Evolutionary conservation across 1,140 invertebrate species (phyloP), one percentile per base, ranked within the genome.

Genomic region (Drosophila rhopaloa): DNA sequence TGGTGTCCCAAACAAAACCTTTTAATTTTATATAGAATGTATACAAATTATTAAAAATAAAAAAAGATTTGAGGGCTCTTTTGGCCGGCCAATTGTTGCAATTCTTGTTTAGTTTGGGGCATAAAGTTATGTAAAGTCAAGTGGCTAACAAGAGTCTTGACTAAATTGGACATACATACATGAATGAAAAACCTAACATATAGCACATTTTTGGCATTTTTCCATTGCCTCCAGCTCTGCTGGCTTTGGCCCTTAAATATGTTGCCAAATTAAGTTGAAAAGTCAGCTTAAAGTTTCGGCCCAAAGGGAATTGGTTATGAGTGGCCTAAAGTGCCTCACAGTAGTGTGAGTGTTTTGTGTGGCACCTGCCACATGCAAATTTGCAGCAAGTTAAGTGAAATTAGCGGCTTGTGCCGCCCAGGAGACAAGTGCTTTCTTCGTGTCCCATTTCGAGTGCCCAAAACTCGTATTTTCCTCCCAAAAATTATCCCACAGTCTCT

Each of bases 251-350:
- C 63, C 63, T 29, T 41, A 50, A 71, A 71, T 48, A 58, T 57
- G 43, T 41, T 70, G 65, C 43, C 41, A 43, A 62, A 74, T 62
- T 74, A 74, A 40, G 48, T 62, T 55, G 43, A 63, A 55, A 62
- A 55, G 14, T 38, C 29, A 41, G 59, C 19, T 74, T 63, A 40
- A 53, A 68, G 65, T 55, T 63, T 55, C 4, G 29, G n/a, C 24
- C 54, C 51, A 77, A 77, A 77, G 73, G 43, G 75, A 77, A 77
- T 77, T 29, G 50, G 62, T 56, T 77, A 77, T 77, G 63, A 77
- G 63, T 37, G 44, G 41, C 37, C 48, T 44, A 60, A 73, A 73
- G 67, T 71, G 67, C 16, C 62, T 57, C 41, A 29, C 14, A 44
- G 29, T 24, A 11, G 14, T 19, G 16, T 46, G 14, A 32, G 41